These are phyloP conservation scores for Asbolus verrucosus DNA, from an alignment of 1,140 invertebrate genomes.

Conservation along the genomic window DNA sequence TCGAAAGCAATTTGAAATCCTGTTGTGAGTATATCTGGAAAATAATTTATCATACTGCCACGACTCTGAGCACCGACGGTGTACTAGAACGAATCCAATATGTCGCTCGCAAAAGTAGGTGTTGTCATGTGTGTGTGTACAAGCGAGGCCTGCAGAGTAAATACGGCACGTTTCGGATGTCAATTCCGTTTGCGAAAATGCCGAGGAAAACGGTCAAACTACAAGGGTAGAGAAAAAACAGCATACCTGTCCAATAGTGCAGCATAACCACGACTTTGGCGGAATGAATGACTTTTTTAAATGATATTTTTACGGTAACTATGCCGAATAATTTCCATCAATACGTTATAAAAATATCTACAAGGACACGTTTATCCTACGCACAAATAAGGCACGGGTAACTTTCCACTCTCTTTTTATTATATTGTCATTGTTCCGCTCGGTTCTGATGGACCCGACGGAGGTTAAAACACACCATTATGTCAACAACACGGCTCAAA, in stretches of 20 bases:
- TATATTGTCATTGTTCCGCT: constrained; percentile 36
- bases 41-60: neutral
- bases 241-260: constrained; percentile 20
- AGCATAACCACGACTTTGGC: constrained; percentile 28
- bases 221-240: neutral
- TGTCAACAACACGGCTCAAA: constrained; percentile 29
- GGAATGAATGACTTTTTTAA: constrained; percentile 3
- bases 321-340: constrained; percentile 41
- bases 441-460: constrained; percentile 30
- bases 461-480: constrained; percentile 37
- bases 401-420: constrained; percentile 45
- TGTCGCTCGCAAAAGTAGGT: neutral
- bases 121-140: neutral
- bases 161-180: neutral
- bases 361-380: constrained; percentile 44
- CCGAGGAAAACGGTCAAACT: neutral
- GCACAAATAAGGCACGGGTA: constrained; percentile 44
- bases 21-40: neutral
- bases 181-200: neutral
- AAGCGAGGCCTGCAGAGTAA: neutral
- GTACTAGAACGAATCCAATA: too few relatives aligned
- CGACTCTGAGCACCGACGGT: neutral
- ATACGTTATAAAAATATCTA: constrained; percentile 45
- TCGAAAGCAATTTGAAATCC: too few relatives aligned
- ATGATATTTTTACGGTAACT: constrained; percentile 32